A percentile compares a stretch with the other conserved stretches of the same genome.
phyloP scores from a whole-genome alignment of 2,113 vertebrate genomes.

The Lepus americanus region DNA sequence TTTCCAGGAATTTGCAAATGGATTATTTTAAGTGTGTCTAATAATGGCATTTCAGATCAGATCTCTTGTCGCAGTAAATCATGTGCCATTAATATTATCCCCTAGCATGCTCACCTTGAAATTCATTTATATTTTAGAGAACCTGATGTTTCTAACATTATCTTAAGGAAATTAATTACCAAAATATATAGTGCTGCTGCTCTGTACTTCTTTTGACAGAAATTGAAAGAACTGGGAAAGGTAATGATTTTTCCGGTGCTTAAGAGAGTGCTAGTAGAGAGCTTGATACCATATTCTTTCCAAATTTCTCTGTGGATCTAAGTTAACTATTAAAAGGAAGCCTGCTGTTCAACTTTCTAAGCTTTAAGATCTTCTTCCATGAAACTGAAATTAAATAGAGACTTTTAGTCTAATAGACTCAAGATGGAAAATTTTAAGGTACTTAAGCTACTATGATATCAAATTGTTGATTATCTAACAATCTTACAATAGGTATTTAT shows the following conservation, averaged over 20 bases:
- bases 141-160: slow-evolving; percentile 89
- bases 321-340: slow-evolving; percentile 70
- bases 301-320: slow-evolving; percentile 67
- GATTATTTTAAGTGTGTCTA: slow-evolving; percentile 86
- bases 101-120: slow-evolving; percentile 87
- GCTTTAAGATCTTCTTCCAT: slow-evolving; percentile 15
- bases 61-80: slow-evolving; percentile 87
- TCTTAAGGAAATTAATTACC: slow-evolving; percentile 90
- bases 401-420: slow-evolving; percentile 24
- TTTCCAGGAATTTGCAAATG: slow-evolving; percentile 85
- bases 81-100: slow-evolving; percentile 88
- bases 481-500: slow-evolving; percentile 11
- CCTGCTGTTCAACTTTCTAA: slow-evolving; percentile 42
- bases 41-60: slow-evolving; percentile 86
- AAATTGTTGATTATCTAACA: background rate
- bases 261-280: slow-evolving; percentile 65
- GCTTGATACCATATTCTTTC: slow-evolving; percentile 65
- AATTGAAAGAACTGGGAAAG: slow-evolving; percentile 80
- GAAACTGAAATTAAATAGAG: background rate
- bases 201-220: slow-evolving; percentile 76
- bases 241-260: slow-evolving; percentile 73
- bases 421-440: slow-evolving; percentile 39
- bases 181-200: slow-evolving; percentile 86
- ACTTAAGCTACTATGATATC: slow-evolving; percentile 12
- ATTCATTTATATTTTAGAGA: slow-evolving; percentile 90